These are phyloP conservation scores for Xiphias gladius DNA, from an alignment of 2,113 vertebrate genomes.

Conservation along the genomic window DNA sequence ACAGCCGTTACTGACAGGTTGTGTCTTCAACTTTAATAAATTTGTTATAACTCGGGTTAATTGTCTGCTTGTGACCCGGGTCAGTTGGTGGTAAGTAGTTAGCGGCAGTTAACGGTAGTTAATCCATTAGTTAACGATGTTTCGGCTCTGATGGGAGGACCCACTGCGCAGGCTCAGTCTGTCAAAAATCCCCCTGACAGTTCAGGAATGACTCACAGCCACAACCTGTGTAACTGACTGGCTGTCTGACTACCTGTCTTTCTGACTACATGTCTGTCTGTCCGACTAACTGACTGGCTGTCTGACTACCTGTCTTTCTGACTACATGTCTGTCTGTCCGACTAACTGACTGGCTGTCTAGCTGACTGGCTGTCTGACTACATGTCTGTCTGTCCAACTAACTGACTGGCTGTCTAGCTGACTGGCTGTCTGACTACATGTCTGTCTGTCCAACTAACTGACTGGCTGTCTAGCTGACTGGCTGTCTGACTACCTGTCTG, in stretches of 20 bases:
- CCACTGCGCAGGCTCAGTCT: slow-evolving; percentile 50
- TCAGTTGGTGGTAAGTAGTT: too few relatives aligned
- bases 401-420: not conserved
- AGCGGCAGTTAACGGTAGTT: not conserved
- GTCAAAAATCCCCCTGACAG: slow-evolving; percentile 49
- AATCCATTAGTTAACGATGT: slow-evolving; percentile 7
- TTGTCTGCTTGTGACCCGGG: not conserved
- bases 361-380: not conserved
- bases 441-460: slow-evolving; percentile 14
- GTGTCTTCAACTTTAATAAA: too few relatives aligned
- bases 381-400: not conserved
- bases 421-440: not conserved
- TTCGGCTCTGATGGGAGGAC: not conserved
- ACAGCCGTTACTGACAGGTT: not conserved
- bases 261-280: not conserved
- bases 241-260: not conserved
- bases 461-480: not conserved
- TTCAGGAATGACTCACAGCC: slow-evolving; percentile 55
- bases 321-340: not conserved
- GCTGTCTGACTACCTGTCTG: not conserved
- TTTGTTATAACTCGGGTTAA: not conserved
- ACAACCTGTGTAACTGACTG: not conserved
- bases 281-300: not conserved
- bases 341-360: not conserved
- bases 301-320: slow-evolving; percentile 11